Evolutionary conservation across 2,113 vertebrate species (phyloP).

Genomic region (Lontra canadensis): DNA sequence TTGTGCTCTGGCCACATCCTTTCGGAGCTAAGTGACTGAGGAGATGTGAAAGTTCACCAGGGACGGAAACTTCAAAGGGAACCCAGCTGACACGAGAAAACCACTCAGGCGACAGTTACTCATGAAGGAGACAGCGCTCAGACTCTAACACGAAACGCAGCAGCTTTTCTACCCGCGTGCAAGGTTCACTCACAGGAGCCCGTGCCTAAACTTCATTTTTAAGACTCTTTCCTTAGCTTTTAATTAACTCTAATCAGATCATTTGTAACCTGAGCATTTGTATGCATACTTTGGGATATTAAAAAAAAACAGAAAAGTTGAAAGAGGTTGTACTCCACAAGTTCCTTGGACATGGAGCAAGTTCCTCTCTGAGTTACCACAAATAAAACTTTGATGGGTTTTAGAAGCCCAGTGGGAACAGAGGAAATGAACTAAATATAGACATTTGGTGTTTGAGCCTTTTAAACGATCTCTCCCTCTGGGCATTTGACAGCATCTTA

Average conservation of each 20-base stretch:
- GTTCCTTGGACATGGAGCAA: background rate
- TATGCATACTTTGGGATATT: background rate
- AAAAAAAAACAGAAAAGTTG: background rate
- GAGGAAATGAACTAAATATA: background rate
- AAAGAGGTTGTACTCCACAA: background rate
- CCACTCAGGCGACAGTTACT: background rate
- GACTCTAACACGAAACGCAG: background rate
- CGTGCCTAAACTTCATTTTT: background rate
- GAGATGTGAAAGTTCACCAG: background rate
- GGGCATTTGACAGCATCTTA: background rate
- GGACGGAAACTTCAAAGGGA: conserved; percentile 45
- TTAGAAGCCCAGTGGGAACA: background rate
- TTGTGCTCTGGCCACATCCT: background rate
- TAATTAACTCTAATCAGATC: background rate
- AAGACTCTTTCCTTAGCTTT: background rate
- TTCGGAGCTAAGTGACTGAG: background rate
- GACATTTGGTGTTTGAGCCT: background rate
- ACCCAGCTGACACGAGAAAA: background rate
- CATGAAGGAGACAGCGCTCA: background rate
- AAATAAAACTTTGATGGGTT: background rate
- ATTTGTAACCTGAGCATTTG: background rate
- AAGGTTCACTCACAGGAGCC: background rate
- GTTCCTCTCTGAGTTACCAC: background rate
- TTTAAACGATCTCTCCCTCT: background rate
- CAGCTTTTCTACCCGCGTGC: background rate